A percentile compares a stretch with the other conserved stretches of the same genome.
Conservation (phyloP, 2,113 vertebrate genomes). For the Peromyscus maniculatus region DNA sequence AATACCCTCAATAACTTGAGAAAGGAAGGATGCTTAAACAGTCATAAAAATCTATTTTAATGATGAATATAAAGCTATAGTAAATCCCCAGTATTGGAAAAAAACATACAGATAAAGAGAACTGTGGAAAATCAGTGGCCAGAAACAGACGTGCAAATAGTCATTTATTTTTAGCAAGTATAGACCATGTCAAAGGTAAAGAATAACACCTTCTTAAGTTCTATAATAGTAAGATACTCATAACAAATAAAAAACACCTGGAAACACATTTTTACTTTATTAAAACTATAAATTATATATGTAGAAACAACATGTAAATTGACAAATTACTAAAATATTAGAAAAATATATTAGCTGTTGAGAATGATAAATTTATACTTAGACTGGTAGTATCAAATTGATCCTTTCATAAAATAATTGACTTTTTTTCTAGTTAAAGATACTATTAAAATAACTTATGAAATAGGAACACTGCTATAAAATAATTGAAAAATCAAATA, state of each 20-base stretch:
- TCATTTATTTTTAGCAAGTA: neutral
- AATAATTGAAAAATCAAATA: neutral
- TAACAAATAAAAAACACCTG: neutral
- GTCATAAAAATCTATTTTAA: neutral
- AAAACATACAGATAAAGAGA: neutral
- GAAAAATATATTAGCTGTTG: neutral
- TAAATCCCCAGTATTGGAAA: neutral
- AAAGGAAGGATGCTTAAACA: neutral
- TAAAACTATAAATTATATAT: neutral
- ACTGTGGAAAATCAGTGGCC: neutral
- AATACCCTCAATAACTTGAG: neutral
- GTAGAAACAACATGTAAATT: neutral
- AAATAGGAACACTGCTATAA: neutral
- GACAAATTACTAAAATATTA: neutral
- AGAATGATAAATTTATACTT: neutral
- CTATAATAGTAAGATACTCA: neutral
- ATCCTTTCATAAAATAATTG: neutral
- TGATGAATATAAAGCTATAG: neutral
- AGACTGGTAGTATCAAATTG: neutral
- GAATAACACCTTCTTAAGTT: neutral
- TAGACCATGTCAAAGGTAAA: neutral
- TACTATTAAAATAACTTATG: neutral
- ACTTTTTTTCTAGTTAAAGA: neutral
- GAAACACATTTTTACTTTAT: neutral
- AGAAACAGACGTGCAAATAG: neutral